A percentile compares a stretch with the other conserved stretches of the same genome.
These are phyloP conservation scores for Liolophura sinensis DNA, from an alignment of 1,140 invertebrate species.

Conservation along the genomic window DNA sequence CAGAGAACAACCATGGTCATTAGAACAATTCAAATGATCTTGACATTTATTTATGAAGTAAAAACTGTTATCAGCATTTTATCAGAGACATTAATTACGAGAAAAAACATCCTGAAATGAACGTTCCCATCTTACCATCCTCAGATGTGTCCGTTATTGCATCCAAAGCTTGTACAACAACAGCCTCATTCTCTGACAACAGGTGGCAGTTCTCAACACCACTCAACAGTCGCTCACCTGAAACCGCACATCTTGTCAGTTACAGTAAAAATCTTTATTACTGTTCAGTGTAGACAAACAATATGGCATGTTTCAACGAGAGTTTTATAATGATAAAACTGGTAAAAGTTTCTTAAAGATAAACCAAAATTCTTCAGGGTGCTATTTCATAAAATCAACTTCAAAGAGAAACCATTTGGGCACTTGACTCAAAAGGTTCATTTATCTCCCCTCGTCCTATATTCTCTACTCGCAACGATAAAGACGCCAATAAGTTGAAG, in stretches of 20 bases:
- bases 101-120: no score
- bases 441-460: no score
- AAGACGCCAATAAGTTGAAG: no score
- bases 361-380: not conserved
- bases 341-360: not conserved
- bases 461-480: no score
- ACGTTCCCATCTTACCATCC: constrained; percentile 30
- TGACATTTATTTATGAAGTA: no score
- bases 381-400: not conserved
- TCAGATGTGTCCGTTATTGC: constrained; percentile 46
- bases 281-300: no score
- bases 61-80: no score
- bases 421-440: no score
- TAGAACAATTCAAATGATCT: no score
- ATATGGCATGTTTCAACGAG: no score
- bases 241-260: constrained; percentile 4
- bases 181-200: constrained; percentile 57
- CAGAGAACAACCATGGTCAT: no score
- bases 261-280: not conserved
- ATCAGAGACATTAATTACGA: no score
- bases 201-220: constrained; percentile 54
- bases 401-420: not conserved
- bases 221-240: constrained; percentile 55
- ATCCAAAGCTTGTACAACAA: constrained; percentile 55
- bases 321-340: not conserved